Percentiles rank a stretch among this genome's conserved stretches.
These are phyloP conservation scores for Eulemur rufifrons DNA, from an alignment of 2,113 vertebrate genomes.

Conservation along the genomic window DNA sequence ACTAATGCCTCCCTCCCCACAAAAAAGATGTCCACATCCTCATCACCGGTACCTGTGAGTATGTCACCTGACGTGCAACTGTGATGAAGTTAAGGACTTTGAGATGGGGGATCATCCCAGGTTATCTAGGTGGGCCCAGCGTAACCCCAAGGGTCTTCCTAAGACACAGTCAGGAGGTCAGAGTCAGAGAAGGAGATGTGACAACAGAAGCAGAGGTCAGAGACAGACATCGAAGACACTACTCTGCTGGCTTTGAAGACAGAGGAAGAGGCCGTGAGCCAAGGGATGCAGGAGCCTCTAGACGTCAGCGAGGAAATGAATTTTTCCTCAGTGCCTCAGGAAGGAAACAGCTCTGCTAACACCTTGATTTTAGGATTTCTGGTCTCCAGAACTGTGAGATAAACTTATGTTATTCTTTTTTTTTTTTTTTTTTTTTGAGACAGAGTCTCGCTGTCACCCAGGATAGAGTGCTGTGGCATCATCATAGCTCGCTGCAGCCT, in stretches of 20 bases:
- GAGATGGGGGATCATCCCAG: background rate
- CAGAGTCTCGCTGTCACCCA: too few relatives aligned
- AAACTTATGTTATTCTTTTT: too few relatives aligned
- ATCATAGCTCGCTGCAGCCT: too few relatives aligned
- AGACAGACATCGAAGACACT: background rate
- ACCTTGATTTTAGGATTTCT: background rate
- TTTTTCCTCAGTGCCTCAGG: background rate
- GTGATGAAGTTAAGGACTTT: background rate
- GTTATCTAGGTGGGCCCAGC: background rate
- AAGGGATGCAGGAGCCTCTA: background rate
- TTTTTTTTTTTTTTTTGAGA: too few relatives aligned
- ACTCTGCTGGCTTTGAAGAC: fast-evolving
- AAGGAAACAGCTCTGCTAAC: fast-evolving
- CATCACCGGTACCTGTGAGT: background rate
- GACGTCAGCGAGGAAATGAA: background rate
- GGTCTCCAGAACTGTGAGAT: background rate
- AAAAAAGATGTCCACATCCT: background rate
- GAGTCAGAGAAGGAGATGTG: background rate
- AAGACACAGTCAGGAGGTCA: background rate
- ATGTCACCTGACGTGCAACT: background rate
- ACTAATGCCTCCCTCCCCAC: background rate
- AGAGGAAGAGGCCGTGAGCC: background rate
- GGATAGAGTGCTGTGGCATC: too few relatives aligned
- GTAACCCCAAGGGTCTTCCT: background rate
- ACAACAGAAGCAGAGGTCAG: background rate